Conservation (phyloP, 1,140 invertebrate species). For the Nixonia krombeini region DNA sequence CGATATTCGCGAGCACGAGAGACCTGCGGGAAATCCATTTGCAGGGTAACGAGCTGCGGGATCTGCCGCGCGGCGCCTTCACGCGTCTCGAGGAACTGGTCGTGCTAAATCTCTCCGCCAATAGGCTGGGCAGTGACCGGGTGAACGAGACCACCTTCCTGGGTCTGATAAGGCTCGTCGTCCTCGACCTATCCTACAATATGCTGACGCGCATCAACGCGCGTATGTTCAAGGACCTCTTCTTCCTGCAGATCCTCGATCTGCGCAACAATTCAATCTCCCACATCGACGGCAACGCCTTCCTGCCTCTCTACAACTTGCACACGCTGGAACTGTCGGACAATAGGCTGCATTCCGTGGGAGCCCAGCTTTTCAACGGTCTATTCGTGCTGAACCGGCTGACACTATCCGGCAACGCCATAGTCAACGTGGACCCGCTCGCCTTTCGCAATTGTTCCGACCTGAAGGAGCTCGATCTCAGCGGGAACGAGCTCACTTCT, state of each 20-base stretch:
- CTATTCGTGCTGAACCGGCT: constrained; percentile 87
- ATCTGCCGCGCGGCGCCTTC: constrained; percentile 85
- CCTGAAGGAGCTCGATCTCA: constrained; percentile 90
- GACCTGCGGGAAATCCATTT: constrained; percentile 88
- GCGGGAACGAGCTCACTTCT: constrained; percentile 84
- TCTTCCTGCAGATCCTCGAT: constrained; percentile 89
- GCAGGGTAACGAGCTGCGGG: constrained; percentile 84
- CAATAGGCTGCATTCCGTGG: constrained; percentile 85
- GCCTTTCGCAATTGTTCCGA: constrained; percentile 93
- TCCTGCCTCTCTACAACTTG: constrained; percentile 87
- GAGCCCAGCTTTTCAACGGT: constrained; percentile 86
- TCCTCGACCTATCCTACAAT: constrained; percentile 89
- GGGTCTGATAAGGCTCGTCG: constrained; percentile 86
- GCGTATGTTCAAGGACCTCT: constrained; percentile 89
- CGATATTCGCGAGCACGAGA: constrained; percentile 81
- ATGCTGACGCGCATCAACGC: constrained; percentile 85
- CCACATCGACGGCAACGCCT: constrained; percentile 88
- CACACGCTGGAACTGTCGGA: constrained; percentile 89
- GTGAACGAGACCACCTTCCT: constrained; percentile 87
- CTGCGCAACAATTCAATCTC: constrained; percentile 89
- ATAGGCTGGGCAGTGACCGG: constrained; percentile 86
- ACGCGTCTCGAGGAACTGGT: constrained; percentile 86
- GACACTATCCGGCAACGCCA: constrained; percentile 86
- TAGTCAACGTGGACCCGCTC: constrained; percentile 83
- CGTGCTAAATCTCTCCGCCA: constrained; percentile 88